These are phyloP conservation scores for Mactra quadrangularis DNA, from an alignment of 1,140 invertebrate genomes.

Conservation along the genomic window DNA sequence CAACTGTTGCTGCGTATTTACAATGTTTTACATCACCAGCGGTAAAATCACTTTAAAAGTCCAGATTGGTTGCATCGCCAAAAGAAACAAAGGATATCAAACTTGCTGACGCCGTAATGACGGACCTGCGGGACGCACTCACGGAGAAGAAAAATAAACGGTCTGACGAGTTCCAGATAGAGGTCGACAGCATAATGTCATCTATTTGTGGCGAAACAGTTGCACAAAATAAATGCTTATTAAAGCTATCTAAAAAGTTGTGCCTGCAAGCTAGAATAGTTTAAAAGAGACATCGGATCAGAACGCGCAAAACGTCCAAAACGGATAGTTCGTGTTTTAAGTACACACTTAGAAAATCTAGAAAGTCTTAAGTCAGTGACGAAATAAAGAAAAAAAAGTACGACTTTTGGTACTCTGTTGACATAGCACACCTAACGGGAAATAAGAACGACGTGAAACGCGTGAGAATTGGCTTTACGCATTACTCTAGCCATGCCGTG, in stretches of 20 bases:
- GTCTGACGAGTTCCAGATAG: not conserved
- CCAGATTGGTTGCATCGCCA: not conserved
- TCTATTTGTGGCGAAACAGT: constrained; percentile 16
- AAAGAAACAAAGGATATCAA: not conserved
- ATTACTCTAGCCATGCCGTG: constrained; percentile 16
- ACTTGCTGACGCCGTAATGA: not conserved
- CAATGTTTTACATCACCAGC: not conserved
- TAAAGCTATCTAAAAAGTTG: constrained; percentile 17
- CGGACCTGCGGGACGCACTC: not conserved
- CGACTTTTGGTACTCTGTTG: constrained; percentile 6
- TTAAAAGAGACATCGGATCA: not conserved
- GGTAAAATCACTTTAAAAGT: not conserved
- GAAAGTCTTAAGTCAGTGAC: not conserved
- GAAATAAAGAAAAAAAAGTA: not conserved
- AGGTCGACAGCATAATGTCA: not conserved
- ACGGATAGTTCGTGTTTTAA: constrained; percentile 15
- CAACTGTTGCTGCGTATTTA: constrained; percentile 14
- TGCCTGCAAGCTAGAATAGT: not conserved
- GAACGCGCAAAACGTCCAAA: not conserved
- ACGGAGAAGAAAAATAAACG: not conserved
- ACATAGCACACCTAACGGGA: constrained; percentile 15
- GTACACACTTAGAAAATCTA: not conserved
- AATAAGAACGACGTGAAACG: constrained; percentile 40
- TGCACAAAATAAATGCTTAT: not conserved
- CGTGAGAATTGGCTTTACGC: constrained; percentile 22